These are phyloP conservation scores for Bagarius yarrelli DNA, from an alignment of 2,113 vertebrate species.

Conservation along the genomic window DNA sequence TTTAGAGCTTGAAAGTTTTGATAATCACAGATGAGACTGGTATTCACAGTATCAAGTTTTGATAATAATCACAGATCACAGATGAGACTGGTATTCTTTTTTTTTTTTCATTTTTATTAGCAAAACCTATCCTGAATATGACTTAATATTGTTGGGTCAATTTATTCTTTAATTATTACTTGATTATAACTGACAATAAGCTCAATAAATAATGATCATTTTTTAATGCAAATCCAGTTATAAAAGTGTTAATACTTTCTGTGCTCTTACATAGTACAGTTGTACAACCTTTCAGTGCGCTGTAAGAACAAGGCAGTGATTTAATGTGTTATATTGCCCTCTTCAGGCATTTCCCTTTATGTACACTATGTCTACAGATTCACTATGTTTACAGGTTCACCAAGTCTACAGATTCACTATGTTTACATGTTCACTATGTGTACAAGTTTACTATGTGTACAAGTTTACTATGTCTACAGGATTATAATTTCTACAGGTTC, in stretches of 20 bases:
- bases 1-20: neutral
- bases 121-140: neutral
- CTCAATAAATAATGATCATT: neutral
- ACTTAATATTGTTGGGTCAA: neutral
- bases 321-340: slow-evolving; percentile 21
- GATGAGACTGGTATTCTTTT: no score
- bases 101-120: neutral
- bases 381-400: no score
- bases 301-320: neutral
- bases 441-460: no score
- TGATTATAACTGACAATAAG: no score
- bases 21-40: neutral
- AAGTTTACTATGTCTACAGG: no score
- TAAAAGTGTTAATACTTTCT: neutral
- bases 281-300: neutral
- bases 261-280: no score
- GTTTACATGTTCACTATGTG: no score
- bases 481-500: no score
- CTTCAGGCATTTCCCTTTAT: slow-evolving; percentile 4
- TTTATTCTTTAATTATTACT: neutral
- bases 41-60: no score
- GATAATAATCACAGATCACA: no score
- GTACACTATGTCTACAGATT: no score
- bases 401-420: no score
- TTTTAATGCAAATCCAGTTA: neutral